Percentiles rank a stretch among this genome's conserved stretches.
Evolutionary conservation across 2,113 vertebrate genomes (phyloP).

Genomic region (Lota lota): DNA sequence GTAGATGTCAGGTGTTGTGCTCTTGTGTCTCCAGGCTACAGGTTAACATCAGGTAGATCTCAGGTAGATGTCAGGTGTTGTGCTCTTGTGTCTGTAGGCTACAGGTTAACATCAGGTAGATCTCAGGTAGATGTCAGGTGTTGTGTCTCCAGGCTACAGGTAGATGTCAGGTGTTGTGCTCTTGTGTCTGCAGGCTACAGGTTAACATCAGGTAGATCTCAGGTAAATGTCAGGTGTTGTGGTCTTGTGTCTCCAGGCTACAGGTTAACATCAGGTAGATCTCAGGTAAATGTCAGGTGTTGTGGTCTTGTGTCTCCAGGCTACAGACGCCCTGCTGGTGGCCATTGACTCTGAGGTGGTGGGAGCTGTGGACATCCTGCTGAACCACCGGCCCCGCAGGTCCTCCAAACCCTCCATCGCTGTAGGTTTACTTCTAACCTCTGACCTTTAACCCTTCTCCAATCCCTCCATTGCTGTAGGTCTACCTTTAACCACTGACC

Average conservation of each 20-base stretch:
- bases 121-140: not conserved
- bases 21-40: too few relatives aligned
- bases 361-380: slow-evolving; percentile 95
- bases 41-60: not conserved
- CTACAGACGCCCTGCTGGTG: slow-evolving; percentile 93
- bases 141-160: too few relatives aligned
- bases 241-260: too few relatives aligned
- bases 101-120: slow-evolving; percentile 25
- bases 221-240: too few relatives aligned
- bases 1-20: too few relatives aligned
- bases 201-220: not conserved
- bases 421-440: slow-evolving; percentile 57
- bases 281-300: not conserved
- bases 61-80: not conserved
- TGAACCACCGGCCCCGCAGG: slow-evolving; percentile 92
- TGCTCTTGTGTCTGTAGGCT: slow-evolving; percentile 71
- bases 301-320: slow-evolving; percentile 66
- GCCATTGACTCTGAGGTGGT: slow-evolving; percentile 98
- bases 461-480: slow-evolving; percentile 95
- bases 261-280: not conserved
- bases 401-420: slow-evolving; percentile 94
- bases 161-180: not conserved
- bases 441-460: slow-evolving; percentile 50
- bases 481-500: not conserved
- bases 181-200: slow-evolving; percentile 79